Evolutionary conservation across 1,140 invertebrate genomes (phyloP), one percentile per base, ranked within the genome.

Genomic region (Euwallacea similis): DNA sequence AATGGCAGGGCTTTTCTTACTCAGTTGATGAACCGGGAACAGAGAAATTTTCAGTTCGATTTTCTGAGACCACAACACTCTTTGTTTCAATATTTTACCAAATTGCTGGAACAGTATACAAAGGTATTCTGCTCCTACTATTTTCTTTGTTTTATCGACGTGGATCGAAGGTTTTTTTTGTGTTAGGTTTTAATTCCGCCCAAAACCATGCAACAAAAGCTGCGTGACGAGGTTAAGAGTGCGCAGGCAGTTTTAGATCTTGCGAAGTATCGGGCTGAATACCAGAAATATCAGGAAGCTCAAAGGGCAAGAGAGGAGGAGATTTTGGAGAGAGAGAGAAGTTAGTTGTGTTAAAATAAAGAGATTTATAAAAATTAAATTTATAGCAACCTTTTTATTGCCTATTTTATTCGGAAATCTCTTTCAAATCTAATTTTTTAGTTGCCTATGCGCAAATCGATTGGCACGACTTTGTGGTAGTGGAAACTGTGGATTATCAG

Each of bases 381-480:
- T 33, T 33, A 33, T 33, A 33, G 21, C 21, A 4, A 33, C 4
- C 21, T 33, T 33, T 33, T 50, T 50, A 50, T 50, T 2, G 47
- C 2, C 47, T 6, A 50, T 50, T 50, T 1, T 50, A 13, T 2
- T 50, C 6, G 1, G 6, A 50, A 50, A 50, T 11, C 47, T 50
- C 10, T 2, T 50, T 10, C 13, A 50, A 50, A 50, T 50, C 47
- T 6, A 63, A 72, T 63, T 71, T 84, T 85, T 67, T 74, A 86
- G 89, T 98, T 43, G 96, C 97, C 0, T 99, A 99, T 81, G 95
- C 96, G 3, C 94, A 97, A 78, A 98, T 99, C 75, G 98, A 99
- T 81, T 99, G 98, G 98, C 98, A 99, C 81, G 97, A 99, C 84
- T 99, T 99, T 85, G 97, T 99, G 2, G 97, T 99, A 0, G 98